A percentile compares a stretch with the other conserved stretches of the same genome.
These are phyloP conservation scores for Leptopilina clavipes DNA, from an alignment of 1,140 invertebrate genomes.

Conservation along the genomic window DNA sequence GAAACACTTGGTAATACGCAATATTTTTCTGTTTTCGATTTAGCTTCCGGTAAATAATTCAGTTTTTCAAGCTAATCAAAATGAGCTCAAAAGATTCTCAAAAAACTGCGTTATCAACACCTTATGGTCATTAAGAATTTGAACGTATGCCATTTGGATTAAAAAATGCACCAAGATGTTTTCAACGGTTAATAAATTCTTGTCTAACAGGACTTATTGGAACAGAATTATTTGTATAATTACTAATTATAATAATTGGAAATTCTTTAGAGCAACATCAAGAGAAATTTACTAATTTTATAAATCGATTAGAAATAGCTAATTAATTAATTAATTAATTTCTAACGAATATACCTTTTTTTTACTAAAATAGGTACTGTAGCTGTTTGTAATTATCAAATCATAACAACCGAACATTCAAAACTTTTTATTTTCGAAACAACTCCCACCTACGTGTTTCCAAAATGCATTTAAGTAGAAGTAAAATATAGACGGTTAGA, in stretches of 20 bases:
- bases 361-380: too few relatives aligned
- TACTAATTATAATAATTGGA: slow-evolving; percentile 63
- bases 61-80: slow-evolving; percentile 74
- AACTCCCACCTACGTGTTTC: too few relatives aligned
- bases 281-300: slow-evolving; percentile 54
- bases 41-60: slow-evolving; percentile 73
- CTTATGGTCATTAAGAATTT: slow-evolving; percentile 63
- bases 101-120: slow-evolving; percentile 69
- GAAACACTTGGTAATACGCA: slow-evolving; percentile 61
- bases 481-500: too few relatives aligned
- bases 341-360: too few relatives aligned
- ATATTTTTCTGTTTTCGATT: slow-evolving; percentile 69
- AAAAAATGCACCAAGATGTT: slow-evolving; percentile 60
- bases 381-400: too few relatives aligned
- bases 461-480: too few relatives aligned
- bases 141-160: slow-evolving; percentile 65
- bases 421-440: too few relatives aligned
- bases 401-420: too few relatives aligned
- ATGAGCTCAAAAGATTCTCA: slow-evolving; percentile 61
- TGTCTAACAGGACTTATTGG: slow-evolving; percentile 63
- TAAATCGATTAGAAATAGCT: not conserved
- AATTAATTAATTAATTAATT: too few relatives aligned
- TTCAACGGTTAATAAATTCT: slow-evolving; percentile 65
- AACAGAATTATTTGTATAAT: slow-evolving; percentile 65
- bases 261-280: slow-evolving; percentile 61